Evolutionary conservation across 2,797 vertebrate genomes (phyloP).

Genomic region (Triplophysa yarkandensis): DNA sequence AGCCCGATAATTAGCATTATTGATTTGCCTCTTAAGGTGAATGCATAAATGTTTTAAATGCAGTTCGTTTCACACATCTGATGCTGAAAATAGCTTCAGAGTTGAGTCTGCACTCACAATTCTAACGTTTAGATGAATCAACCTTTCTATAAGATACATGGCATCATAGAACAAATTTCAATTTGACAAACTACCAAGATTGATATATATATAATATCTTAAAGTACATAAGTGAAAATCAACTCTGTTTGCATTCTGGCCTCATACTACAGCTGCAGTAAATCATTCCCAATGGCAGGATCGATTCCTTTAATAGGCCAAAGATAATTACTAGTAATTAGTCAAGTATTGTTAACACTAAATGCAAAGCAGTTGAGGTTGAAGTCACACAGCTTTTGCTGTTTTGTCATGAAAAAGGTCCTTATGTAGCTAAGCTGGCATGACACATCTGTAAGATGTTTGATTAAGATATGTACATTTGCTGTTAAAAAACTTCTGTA

Average conservation of each 20-base stretch:
- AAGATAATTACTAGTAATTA: conserved; percentile 56
- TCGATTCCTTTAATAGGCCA: conserved; percentile 55
- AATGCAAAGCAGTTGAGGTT: background rate
- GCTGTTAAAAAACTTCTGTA: too few species aligned
- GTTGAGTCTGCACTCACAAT: too few species aligned
- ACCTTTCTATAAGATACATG: too few species aligned
- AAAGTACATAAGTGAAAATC: conserved; percentile 52
- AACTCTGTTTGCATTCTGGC: conserved; percentile 34
- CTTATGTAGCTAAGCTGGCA: background rate
- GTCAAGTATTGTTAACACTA: conserved; percentile 37
- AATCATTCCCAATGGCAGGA: conserved; percentile 35
- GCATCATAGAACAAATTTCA: too few species aligned
- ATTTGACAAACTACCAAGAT: too few species aligned
- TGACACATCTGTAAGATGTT: too few species aligned
- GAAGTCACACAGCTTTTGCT: background rate
- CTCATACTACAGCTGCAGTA: conserved; percentile 38
- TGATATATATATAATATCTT: too few species aligned
- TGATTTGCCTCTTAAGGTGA: conserved; percentile 45
- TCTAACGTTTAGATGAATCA: too few species aligned
- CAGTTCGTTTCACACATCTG: conserved; percentile 1
- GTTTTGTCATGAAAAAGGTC: background rate
- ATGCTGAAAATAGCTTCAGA: conserved; percentile 1
- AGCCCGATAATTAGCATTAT: conserved; percentile 56
- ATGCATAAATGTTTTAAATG: conserved; percentile 24
- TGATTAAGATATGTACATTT: too few species aligned